phyloP scores from a whole-genome alignment of 2,888 invertebrate species.

The Diploptera punctata region DNA sequence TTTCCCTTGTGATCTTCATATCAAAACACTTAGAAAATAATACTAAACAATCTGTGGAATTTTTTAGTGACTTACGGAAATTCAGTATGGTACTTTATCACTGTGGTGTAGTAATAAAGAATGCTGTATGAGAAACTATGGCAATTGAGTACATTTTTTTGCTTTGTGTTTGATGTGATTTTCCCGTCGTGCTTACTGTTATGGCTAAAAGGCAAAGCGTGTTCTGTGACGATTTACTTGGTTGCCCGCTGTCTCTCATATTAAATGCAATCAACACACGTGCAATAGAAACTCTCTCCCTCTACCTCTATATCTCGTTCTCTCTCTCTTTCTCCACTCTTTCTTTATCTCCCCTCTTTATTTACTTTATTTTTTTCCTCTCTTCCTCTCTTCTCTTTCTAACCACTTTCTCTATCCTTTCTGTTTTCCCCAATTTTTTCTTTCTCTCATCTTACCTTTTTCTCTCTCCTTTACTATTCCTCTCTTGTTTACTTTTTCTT shows the following conservation, averaged over 20 bases:
- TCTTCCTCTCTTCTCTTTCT: neutral
- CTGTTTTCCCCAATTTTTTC: too few species aligned
- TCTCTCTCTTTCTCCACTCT: neutral
- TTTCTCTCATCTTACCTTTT: neutral
- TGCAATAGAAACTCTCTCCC: neutral
- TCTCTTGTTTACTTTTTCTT: neutral
- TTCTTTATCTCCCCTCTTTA: neutral
- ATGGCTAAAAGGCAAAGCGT: slow-evolving; percentile 21
- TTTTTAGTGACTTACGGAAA: too few species aligned
- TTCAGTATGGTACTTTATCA: too few species aligned
- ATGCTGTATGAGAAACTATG: too few species aligned
- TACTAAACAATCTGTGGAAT: too few species aligned
- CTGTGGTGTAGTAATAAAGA: too few species aligned
- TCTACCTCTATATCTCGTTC: neutral
- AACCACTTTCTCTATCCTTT: neutral
- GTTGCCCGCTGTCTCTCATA: neutral
- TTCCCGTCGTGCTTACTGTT: too few species aligned
- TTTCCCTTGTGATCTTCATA: too few species aligned
- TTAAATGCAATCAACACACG: neutral
- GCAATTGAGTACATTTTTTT: too few species aligned
- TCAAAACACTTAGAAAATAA: too few species aligned
- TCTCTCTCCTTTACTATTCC: neutral
- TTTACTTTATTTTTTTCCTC: neutral
- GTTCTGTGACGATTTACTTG: slow-evolving; percentile 7
- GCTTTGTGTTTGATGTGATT: too few species aligned